These are phyloP conservation scores for Protobothrops flavoviridis DNA, from an alignment of 2,113 vertebrate species.

Conservation along the genomic window DNA sequence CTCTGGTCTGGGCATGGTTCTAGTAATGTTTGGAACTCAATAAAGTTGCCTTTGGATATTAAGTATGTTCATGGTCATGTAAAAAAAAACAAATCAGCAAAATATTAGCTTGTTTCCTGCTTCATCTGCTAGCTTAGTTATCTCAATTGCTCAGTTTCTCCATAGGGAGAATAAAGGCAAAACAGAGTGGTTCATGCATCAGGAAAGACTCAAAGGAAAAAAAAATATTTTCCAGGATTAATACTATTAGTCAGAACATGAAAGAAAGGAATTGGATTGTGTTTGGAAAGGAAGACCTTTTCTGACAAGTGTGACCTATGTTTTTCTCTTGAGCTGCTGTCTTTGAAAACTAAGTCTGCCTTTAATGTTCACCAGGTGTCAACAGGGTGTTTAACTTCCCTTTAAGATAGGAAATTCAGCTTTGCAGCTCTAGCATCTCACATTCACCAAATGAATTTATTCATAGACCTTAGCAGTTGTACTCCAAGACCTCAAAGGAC, in stretches of 20 bases:
- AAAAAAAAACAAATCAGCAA: background rate
- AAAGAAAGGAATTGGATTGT: conserved; percentile 46
- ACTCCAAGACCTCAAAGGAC: conserved; percentile 59
- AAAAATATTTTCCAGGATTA: conserved; percentile 53
- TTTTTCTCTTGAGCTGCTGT: conserved; percentile 55
- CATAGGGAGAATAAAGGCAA: background rate
- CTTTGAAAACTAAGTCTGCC: conserved; percentile 69
- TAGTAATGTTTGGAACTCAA: background rate
- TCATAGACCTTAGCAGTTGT: conserved; percentile 40
- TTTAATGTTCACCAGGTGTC: conserved; percentile 71
- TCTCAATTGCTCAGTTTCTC: conserved; percentile 23
- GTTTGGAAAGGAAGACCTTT: conserved; percentile 51
- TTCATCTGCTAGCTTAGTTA: background rate
- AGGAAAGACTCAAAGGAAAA: conserved; percentile 17
- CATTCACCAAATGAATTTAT: conserved; percentile 42
- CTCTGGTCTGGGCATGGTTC: background rate
- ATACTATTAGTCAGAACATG: conserved; percentile 53
- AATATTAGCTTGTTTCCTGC: conserved; percentile 10
- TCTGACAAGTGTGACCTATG: conserved; percentile 60
- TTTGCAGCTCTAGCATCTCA: conserved; percentile 46
- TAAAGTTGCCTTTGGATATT: background rate
- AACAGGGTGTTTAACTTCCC: conserved; percentile 52
- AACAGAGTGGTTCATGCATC: background rate
- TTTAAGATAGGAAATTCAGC: conserved; percentile 56
- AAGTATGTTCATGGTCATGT: accelerated